phyloP scores from a whole-genome alignment of 1,140 invertebrate species.

The Lordiphosa mommai region DNA sequence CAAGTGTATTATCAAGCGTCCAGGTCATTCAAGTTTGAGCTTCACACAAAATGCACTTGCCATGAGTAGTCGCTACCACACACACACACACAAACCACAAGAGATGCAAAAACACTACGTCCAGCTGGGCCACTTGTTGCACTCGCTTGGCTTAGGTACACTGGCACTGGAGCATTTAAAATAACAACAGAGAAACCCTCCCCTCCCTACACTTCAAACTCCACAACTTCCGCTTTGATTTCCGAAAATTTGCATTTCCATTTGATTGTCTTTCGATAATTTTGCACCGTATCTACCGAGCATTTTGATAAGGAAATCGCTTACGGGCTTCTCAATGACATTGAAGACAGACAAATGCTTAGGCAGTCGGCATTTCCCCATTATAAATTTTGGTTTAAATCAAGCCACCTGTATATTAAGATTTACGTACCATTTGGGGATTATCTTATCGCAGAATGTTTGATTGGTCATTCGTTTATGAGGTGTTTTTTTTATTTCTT shows the following conservation, averaged over 20 bases:
- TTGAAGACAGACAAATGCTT: neutral
- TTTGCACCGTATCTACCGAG: neutral
- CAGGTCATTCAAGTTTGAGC: slow-evolving; percentile 7
- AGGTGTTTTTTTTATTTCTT: slow-evolving; percentile 50
- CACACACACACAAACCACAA: neutral
- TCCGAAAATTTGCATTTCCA: slow-evolving; percentile 6
- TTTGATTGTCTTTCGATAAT: slow-evolving; percentile 9
- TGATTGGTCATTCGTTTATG: slow-evolving; percentile 32
- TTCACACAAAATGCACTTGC: slow-evolving; percentile 18
- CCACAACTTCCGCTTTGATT: slow-evolving; percentile 35
- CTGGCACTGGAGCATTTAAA: slow-evolving; percentile 10
- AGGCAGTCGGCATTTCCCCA: slow-evolving; percentile 28
- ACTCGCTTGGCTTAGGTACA: slow-evolving; percentile 1
- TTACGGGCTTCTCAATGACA: slow-evolving; percentile 24
- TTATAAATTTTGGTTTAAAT: slow-evolving; percentile 54
- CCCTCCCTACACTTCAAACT: neutral
- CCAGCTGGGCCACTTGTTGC: slow-evolving; percentile 30
- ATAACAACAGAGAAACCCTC: neutral
- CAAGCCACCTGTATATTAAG: slow-evolving; percentile 31
- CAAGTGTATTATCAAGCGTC: slow-evolving; percentile 2
- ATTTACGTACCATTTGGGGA: slow-evolving; percentile 40
- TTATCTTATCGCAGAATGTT: slow-evolving; percentile 51
- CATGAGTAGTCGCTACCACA: slow-evolving; percentile 7
- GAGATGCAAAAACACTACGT: neutral
- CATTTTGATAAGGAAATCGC: slow-evolving; percentile 26